Evolutionary conservation across 2,888 invertebrate species (phyloP).

Genomic region (Fragum sueziense): DNA sequence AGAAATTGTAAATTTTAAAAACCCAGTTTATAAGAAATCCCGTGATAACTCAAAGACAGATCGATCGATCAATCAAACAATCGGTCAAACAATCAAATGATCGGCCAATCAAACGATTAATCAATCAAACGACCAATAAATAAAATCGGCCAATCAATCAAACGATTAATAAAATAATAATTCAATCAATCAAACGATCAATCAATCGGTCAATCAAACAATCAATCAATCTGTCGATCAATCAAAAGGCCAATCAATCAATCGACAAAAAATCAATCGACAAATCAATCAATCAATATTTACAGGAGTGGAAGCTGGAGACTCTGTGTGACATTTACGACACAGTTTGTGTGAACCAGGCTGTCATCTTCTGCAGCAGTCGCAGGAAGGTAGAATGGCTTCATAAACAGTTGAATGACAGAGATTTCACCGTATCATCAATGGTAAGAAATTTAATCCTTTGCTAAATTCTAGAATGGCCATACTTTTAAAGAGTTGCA

Average conservation of each 20-base stretch:
- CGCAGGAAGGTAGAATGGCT: constrained; percentile 99
- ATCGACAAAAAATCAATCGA: too few species aligned
- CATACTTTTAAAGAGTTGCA: too few species aligned
- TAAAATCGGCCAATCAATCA: neutral
- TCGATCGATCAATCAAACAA: neutral
- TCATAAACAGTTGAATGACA: constrained; percentile 95
- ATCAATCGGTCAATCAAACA: too few species aligned
- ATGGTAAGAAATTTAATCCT: constrained; percentile 88
- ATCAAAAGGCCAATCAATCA: too few species aligned
- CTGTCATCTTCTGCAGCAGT: constrained; percentile 99
- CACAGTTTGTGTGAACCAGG: constrained; percentile 98
- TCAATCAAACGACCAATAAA: neutral
- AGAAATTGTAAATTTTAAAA: too few species aligned
- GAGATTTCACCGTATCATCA: constrained; percentile 99
- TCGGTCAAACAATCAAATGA: neutral
- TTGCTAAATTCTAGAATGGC: too few species aligned
- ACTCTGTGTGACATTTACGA: constrained; percentile 99
- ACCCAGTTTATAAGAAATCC: too few species aligned
- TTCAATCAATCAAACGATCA: too few species aligned
- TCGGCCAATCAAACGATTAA: neutral
- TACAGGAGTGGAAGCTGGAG: constrained; percentile 84
- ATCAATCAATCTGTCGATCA: too few species aligned
- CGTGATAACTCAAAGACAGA: too few species aligned
- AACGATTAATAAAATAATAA: too few species aligned
- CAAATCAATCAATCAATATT: too few species aligned